Evolutionary conservation across 2,888 invertebrate genomes (phyloP).

Genomic region (Venusia cambrica): DNA sequence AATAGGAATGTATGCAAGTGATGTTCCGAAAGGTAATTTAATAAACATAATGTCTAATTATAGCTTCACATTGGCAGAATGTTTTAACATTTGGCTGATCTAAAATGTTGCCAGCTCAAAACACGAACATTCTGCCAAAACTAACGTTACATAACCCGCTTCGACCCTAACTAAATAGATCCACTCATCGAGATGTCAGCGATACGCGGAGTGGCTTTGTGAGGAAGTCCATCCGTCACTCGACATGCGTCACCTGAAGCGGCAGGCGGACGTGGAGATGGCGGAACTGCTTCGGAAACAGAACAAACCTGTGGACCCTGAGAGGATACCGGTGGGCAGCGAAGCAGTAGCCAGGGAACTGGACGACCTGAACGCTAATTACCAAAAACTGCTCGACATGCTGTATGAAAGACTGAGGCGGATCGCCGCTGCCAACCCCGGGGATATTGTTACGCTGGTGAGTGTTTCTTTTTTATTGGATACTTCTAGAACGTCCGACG

Average conservation of each 20-base stretch:
- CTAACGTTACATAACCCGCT: conserved; percentile 80
- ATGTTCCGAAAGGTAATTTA: conserved; percentile 24
- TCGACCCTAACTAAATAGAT: conserved; percentile 84
- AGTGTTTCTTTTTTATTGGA: conserved; percentile 53
- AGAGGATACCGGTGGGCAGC: conserved; percentile 78
- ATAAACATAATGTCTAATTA: conserved; percentile 26
- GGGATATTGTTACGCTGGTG: conserved; percentile 89
- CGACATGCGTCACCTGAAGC: conserved; percentile 78
- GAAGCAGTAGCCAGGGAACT: conserved; percentile 88
- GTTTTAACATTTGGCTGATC: conserved; percentile 19
- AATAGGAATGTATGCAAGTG: conserved; percentile 4
- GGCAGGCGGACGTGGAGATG: conserved; percentile 64
- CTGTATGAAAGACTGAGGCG: conserved; percentile 86
- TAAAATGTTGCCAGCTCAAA: not conserved
- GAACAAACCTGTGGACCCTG: conserved; percentile 47
- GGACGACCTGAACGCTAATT: conserved; percentile 90
- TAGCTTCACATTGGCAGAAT: conserved; percentile 33
- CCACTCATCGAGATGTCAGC: conserved; percentile 91
- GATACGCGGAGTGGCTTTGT: conserved; percentile 91
- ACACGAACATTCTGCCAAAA: conserved; percentile 50
- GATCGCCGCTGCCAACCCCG: conserved; percentile 84
- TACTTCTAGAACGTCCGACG: no score
- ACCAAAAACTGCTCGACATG: conserved; percentile 85
- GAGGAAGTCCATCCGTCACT: conserved; percentile 91
- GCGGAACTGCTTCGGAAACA: conserved; percentile 60